phyloP scores from a whole-genome alignment of 2,113 vertebrate species.

The Pituophis catenifer region DNA sequence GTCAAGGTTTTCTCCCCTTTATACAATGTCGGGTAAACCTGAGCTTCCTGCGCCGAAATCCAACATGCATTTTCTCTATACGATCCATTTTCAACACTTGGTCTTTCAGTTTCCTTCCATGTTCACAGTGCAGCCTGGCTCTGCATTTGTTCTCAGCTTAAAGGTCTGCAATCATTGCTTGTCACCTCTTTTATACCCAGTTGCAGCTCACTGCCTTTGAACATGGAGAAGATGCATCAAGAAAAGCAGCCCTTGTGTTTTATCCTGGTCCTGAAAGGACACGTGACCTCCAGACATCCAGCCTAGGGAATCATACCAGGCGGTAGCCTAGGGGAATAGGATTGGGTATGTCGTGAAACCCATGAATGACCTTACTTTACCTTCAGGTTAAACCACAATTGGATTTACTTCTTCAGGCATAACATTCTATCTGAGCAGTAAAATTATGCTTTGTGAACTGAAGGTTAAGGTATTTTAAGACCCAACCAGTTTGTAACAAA shows the following conservation, averaged over 20 bases:
- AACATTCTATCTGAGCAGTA: background rate
- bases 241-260: background rate
- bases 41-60: too few species aligned
- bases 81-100: background rate
- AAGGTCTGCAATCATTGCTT: background rate
- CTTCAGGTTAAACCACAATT: too few species aligned
- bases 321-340: background rate
- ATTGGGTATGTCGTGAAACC: too few species aligned
- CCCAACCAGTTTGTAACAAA: background rate
- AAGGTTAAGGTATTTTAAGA: background rate
- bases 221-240: background rate
- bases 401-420: background rate
- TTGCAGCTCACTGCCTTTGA: background rate
- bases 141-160: background rate
- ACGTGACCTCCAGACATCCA: background rate
- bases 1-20: too few species aligned
- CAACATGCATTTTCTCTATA: background rate
- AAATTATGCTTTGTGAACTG: background rate
- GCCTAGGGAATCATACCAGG: background rate
- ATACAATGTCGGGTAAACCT: too few species aligned
- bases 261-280: background rate
- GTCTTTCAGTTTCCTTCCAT: background rate
- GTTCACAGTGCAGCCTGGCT: background rate
- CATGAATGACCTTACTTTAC: too few species aligned
- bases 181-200: background rate